Evolutionary conservation across 2,797 vertebrate species (phyloP), one percentile per base, ranked within the genome.

Genomic region (Liasis olivaceus): DNA sequence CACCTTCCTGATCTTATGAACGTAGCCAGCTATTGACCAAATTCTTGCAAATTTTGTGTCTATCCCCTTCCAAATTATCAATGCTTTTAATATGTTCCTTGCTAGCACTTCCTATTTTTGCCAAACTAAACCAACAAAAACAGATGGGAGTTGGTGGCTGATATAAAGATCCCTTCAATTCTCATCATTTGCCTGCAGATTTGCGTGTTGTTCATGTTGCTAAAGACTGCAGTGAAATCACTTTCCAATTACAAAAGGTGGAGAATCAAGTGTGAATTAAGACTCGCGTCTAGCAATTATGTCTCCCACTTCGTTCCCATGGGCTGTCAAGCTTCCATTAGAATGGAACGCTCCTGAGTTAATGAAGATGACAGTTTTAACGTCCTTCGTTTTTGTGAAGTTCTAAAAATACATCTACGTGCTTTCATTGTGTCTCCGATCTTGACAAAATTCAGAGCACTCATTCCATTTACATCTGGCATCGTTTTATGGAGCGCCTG

Each of bases 331-430:
- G 96, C 94, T 95, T 95, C 95, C 94, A 95, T 96, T 93, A 94
- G 95, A 91, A 66, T 63, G 92, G 91, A 95, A 93, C 92, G 63
- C 90, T 93, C n/a, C 9, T n/a, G 90, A 59, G 94, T 92, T 96
- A 96, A 95, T 95, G 95, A 20, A 94, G 94, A 95, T 95, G 94
- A 94, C 87, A 0, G 72, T 93, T 81, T 95, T 87, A 84, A 58
- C 94, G 88, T 85, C 93, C 93, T 95, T 92, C 36, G 12, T 26
- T 31, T 95, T 72, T 89, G 92, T 28, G 87, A 94, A 92, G 84
- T 90, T 95, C 96, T 96, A 96, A 97, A 96, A 97, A 96, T 95
- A 96, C 81, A 64, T 94, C 91, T 91, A 31, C 91, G 85, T 54
- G 87, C 95, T 95, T 95, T 95, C 95, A 95, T 95, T 94, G 90